Percentiles rank a stretch among this genome's conserved stretches.
Evolutionary conservation across 2,113 vertebrate genomes (phyloP).

Genomic region (Plecotus auritus): DNA sequence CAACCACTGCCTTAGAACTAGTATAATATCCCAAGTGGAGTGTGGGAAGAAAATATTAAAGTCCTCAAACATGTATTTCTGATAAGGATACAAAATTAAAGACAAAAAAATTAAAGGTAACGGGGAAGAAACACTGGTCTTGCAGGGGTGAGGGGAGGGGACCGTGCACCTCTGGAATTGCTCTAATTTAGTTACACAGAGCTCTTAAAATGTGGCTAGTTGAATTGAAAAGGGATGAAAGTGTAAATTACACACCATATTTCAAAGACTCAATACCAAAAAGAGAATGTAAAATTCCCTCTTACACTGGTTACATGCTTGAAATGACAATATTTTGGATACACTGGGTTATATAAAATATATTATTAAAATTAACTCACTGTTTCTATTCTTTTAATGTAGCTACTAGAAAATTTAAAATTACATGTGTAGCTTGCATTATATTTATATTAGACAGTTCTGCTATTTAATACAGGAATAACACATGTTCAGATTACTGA

Average conservation of each 20-base stretch:
- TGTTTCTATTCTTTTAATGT: neutral
- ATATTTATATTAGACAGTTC: neutral
- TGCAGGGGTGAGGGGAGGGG: no score
- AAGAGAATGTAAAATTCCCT: neutral
- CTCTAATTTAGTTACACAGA: neutral
- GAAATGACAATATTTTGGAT: neutral
- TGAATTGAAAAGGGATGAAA: neutral
- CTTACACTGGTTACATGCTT: neutral
- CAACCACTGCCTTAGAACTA: neutral
- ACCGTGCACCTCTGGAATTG: neutral
- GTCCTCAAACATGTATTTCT: neutral
- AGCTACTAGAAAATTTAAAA: neutral
- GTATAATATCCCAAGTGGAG: neutral
- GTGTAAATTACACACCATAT: neutral
- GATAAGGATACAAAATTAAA: neutral
- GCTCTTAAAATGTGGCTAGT: neutral
- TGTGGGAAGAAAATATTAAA: neutral
- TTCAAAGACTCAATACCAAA: slow-evolving; percentile 40
- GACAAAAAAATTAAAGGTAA: neutral
- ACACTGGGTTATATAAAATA: neutral
- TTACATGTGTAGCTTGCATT: neutral
- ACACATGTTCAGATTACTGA: neutral
- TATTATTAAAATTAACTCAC: neutral
- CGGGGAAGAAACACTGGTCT: neutral
- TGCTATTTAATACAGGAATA: neutral